Conservation (phyloP, 1,140 invertebrate species). For the Drosophila subobscura region DNA sequence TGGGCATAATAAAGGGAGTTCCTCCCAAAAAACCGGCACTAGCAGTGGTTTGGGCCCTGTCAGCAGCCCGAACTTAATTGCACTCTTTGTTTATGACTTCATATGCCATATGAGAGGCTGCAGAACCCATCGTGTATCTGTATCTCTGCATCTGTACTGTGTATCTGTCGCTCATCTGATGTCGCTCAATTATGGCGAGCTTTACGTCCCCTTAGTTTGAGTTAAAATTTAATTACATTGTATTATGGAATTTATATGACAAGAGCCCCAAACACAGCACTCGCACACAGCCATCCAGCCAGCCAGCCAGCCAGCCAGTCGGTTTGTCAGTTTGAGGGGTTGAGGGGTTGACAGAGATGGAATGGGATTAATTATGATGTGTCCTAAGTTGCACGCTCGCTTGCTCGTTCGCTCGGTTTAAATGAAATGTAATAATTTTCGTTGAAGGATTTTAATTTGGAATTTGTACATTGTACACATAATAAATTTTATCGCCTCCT, state of each 20-base stretch:
- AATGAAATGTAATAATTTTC: constrained; percentile 83
- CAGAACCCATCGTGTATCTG: not conserved
- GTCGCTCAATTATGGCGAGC: constrained; percentile 70
- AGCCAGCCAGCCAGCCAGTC: not conserved
- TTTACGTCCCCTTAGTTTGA: constrained; percentile 76
- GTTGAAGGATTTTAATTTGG: constrained; percentile 80
- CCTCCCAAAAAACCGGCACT: not conserved
- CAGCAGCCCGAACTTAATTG: constrained; percentile 60
- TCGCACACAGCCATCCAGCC: constrained; percentile 7
- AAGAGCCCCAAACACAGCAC: constrained; percentile 24
- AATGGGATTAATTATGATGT: constrained; percentile 83
- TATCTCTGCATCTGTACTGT: constrained; percentile 4
- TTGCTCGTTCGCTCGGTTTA: constrained; percentile 65
- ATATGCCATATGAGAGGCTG: constrained; percentile 42
- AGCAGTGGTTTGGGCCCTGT: constrained; percentile 31
- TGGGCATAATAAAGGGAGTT: constrained; percentile 7
- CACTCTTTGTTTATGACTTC: constrained; percentile 73
- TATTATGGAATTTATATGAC: constrained; percentile 84
- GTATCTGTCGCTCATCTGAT: constrained; percentile 46
- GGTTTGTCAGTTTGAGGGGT: constrained; percentile 11
- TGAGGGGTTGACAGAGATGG: constrained; percentile 18
- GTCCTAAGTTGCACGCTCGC: constrained; percentile 76
- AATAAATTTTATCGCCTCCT: constrained; percentile 62
- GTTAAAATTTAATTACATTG: constrained; percentile 81
- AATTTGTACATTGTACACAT: constrained; percentile 70